These are phyloP conservation scores for Centropyge bicolor DNA, from an alignment of 2,797 vertebrate genomes.

Conservation along the genomic window DNA sequence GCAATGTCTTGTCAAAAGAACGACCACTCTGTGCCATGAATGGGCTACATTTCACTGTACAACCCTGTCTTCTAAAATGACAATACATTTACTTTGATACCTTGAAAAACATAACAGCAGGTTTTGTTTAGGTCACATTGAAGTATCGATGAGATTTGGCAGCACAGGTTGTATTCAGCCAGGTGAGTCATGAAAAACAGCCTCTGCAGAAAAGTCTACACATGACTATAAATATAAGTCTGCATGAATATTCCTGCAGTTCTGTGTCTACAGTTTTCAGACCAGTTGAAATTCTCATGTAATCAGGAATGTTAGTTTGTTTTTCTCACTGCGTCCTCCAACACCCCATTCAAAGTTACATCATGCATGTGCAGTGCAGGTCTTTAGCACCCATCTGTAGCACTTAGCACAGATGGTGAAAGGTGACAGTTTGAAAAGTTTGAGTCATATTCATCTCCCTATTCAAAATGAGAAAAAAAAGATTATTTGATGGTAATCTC, in stretches of 20 bases:
- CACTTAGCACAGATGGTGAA: constrained; percentile 53
- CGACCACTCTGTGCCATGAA: background rate
- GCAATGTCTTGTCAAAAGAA: too few species aligned
- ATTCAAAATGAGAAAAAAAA: constrained; percentile 29
- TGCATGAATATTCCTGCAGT: background rate
- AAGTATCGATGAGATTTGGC: background rate
- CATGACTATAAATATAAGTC: background rate
- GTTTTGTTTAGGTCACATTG: background rate
- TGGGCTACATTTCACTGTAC: background rate
- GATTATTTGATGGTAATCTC: constrained; percentile 36
- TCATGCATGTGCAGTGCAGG: constrained; percentile 30
- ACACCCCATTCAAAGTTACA: constrained; percentile 42
- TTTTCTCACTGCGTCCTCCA: constrained; percentile 39
- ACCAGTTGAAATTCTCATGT: constrained; percentile 1
- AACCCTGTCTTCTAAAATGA: background rate
- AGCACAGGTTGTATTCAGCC: background rate
- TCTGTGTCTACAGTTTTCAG: background rate
- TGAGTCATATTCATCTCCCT: constrained; percentile 38
- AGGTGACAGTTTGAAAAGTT: constrained; percentile 50
- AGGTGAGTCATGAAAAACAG: background rate
- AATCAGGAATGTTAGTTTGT: constrained; percentile 17
- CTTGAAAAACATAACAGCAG: background rate
- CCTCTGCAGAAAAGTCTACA: background rate
- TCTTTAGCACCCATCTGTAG: constrained; percentile 48
- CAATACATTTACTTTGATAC: background rate